Evolutionary conservation across 2,888 invertebrate species (phyloP), one percentile per base, ranked within the genome.

Genomic region (Cheilosia scutellata): DNA sequence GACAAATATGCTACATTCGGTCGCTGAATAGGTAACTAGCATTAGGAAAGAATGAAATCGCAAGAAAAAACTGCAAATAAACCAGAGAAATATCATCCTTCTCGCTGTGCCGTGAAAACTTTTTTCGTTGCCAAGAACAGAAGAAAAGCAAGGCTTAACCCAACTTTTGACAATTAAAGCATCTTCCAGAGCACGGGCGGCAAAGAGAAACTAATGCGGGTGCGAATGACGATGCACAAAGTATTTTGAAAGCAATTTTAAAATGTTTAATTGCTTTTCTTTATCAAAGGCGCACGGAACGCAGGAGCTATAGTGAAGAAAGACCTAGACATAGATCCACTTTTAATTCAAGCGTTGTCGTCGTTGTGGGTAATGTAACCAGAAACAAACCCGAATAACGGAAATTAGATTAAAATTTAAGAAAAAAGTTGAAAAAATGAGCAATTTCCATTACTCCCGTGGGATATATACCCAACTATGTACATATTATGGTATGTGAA

Each of bases 201-300:
- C 11, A 9, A 11, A 47, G 27, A n/a, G 11, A 13, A 13, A 13
- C 16, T 9, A 4, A 5, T 51, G 51, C 20, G 55, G 20, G 51
- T 31, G 37, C 74, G 33, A n/a, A 42, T 40, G 60, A 63, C 57
- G 68, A 70, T 78, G 78, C 78, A 66, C 44, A 47, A 74, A 84
- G 79, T 79, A 65, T 79, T 79, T 75, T 75, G 63, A 79, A 84
- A 84, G 79, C 70, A 84, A 75, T 84, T 79, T 78, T 63, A 66
- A 71, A 79, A 74, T 79, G 79, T 83, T 79, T 84, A 84, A 84
- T 84, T 84, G 83, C 79, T 84, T 84, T 84, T 84, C 79, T 84
- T 79, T 63, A 44, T 40, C 68, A 49, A 70, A 84, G 63, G 72
- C 74, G 72, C 74, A 63, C 33, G 33, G 51, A 53, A 51, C 11